phyloP scores from a whole-genome alignment of 2,888 invertebrate genomes.

The Trachelus troglodyta region DNA sequence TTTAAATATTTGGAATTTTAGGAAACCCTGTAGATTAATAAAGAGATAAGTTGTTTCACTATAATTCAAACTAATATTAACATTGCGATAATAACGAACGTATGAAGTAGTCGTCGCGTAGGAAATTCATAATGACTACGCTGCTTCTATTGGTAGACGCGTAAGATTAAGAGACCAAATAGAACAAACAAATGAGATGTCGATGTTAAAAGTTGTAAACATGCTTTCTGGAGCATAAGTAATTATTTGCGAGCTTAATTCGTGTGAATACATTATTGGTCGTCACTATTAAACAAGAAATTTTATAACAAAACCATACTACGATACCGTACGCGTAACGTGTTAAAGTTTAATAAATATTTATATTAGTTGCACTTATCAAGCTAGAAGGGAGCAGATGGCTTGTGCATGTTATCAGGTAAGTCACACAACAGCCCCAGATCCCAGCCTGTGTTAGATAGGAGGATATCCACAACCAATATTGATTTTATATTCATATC shows the following conservation, averaged over 20 bases:
- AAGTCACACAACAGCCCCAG: constrained; percentile 30
- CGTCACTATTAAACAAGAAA: not conserved
- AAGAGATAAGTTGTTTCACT: not conserved
- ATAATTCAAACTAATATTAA: not conserved
- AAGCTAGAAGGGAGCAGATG: constrained; percentile 38
- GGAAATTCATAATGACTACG: not conserved
- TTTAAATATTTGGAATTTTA: not conserved
- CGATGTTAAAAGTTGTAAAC: not conserved
- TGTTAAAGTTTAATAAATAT: constrained; percentile 15
- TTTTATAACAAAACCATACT: not conserved
- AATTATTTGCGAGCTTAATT: not conserved
- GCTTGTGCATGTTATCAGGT: constrained; percentile 38
- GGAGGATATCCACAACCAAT: constrained; percentile 23
- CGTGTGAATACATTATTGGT: not conserved
- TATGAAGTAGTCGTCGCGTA: not conserved
- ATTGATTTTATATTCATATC: constrained; percentile 36
- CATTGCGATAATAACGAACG: not conserved
- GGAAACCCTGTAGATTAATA: not conserved
- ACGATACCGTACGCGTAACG: not conserved
- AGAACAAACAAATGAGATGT: not conserved
- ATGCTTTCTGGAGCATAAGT: not conserved
- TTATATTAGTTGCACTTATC: constrained; percentile 25
- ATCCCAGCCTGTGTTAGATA: constrained; percentile 29
- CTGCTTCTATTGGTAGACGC: not conserved
- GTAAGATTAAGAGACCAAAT: not conserved